phyloP scores from a whole-genome alignment of 2,888 invertebrate species.

The Lasioglossum lativentre region DNA sequence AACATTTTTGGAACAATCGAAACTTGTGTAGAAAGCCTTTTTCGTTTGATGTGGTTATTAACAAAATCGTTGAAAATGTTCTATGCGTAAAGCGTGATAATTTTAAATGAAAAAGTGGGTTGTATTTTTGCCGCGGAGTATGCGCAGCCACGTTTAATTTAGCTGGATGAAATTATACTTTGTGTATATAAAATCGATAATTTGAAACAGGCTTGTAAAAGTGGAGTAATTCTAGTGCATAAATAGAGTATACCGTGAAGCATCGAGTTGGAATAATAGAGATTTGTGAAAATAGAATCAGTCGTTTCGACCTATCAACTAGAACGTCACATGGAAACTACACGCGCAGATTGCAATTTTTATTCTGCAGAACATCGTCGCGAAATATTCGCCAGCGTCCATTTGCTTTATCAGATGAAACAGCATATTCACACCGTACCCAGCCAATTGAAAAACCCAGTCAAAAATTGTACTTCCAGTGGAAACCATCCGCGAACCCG shows the following conservation, averaged over 20 bases:
- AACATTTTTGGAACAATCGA: not conserved
- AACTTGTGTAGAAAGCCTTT: no score
- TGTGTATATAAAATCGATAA: not conserved
- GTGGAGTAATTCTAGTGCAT: no score
- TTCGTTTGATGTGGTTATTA: no score
- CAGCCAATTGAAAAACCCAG: not conserved
- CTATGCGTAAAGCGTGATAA: not conserved
- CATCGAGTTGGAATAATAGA: not conserved
- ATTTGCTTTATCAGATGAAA: not conserved
- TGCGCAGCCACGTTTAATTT: not conserved
- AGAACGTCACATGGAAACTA: not conserved
- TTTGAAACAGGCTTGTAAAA: not conserved
- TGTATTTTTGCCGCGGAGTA: not conserved
- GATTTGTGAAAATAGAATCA: not conserved
- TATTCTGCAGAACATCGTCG: not conserved
- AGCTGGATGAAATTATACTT: not conserved
- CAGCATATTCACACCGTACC: not conserved
- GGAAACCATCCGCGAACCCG: not conserved
- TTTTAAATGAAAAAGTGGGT: not conserved
- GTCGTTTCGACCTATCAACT: not conserved
- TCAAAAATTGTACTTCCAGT: constrained; percentile 1
- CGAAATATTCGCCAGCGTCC: not conserved
- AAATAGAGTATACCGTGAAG: no score
- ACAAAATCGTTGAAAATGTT: no score
- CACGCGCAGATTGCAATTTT: not conserved